A percentile compares a stretch with the other conserved stretches of the same genome.
Evolutionary conservation across 2,113 vertebrate genomes (phyloP).

Genomic region (Lagopus muta): DNA sequence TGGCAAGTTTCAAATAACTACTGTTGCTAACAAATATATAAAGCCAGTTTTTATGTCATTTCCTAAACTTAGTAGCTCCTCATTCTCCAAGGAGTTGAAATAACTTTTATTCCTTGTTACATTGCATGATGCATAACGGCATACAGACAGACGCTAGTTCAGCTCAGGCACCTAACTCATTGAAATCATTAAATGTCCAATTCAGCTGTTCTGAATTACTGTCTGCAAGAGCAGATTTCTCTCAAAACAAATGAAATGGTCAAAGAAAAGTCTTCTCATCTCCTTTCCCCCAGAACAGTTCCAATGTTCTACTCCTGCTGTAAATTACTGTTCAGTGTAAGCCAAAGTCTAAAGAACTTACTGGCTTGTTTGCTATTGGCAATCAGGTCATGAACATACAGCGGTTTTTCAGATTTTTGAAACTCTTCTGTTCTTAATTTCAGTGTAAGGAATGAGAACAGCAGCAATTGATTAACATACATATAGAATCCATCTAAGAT

Average conservation of each 20-base stretch:
- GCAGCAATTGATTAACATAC: not conserved
- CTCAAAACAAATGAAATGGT: not conserved
- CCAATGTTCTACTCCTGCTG: not conserved
- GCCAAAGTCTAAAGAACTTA: not conserved
- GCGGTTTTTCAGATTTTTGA: not conserved
- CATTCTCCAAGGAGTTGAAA: not conserved
- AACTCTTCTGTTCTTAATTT: conserved; percentile 7
- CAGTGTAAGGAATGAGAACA: not conserved
- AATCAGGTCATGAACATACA: not conserved
- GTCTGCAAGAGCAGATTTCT: not conserved
- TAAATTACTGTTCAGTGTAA: conserved; percentile 4
- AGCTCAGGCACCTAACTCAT: not conserved
- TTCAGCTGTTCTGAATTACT: conserved; percentile 2
- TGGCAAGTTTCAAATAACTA: not conserved
- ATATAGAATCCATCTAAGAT: not conserved
- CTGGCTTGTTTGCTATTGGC: not conserved
- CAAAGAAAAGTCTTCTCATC: not conserved
- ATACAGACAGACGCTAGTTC: not conserved
- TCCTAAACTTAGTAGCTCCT: not conserved
- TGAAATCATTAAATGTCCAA: not conserved
- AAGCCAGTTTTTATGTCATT: not conserved
- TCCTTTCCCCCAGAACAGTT: not conserved
- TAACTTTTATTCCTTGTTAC: not conserved
- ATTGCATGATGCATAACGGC: not conserved
- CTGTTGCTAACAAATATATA: not conserved